phyloP scores from a whole-genome alignment of 2,797 vertebrate species.

The Pseudochaenichthys georgianus region DNA sequence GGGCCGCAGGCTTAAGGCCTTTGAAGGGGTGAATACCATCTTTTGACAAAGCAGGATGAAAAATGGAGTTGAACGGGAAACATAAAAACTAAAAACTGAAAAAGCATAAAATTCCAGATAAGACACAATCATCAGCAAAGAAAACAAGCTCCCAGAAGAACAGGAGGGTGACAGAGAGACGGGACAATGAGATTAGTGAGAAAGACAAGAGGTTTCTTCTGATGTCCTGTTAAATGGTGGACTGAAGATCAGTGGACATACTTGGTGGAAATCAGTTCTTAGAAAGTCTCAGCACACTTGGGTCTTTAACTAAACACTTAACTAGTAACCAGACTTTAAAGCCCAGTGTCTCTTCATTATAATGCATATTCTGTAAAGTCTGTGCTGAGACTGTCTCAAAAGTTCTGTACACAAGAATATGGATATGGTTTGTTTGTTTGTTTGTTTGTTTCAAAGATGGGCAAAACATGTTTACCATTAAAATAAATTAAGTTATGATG shows the following conservation, averaged over 20 bases:
- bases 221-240: conserved; percentile 56
- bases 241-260: conserved; percentile 43
- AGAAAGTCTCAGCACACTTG: conserved; percentile 82
- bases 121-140: conserved; percentile 57
- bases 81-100: conserved; percentile 57
- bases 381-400: conserved; percentile 83
- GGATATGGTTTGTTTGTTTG: conserved; percentile 74
- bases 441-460: conserved; percentile 88
- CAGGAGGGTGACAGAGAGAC: conserved; percentile 48
- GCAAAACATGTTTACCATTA: conserved; percentile 86
- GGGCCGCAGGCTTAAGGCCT: conserved; percentile 99
- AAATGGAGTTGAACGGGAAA: conserved; percentile 83
- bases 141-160: conserved; percentile 51
- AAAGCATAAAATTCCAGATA: conserved; percentile 47
- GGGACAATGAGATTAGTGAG: conserved; percentile 54
- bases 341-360: not conserved
- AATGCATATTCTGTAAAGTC: not conserved
- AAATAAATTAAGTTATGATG: conserved; percentile 67
- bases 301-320: conserved; percentile 1
- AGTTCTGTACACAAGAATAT: conserved; percentile 52
- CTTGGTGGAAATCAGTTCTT: conserved; percentile 54
- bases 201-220: conserved; percentile 44
- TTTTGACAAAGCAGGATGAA: conserved; percentile 97
- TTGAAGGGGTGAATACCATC: conserved; percentile 99
- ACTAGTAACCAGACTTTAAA: conserved; percentile 16